phyloP scores from a whole-genome alignment of 2,797 vertebrate species.

The Eulemur albifrons region DNA sequence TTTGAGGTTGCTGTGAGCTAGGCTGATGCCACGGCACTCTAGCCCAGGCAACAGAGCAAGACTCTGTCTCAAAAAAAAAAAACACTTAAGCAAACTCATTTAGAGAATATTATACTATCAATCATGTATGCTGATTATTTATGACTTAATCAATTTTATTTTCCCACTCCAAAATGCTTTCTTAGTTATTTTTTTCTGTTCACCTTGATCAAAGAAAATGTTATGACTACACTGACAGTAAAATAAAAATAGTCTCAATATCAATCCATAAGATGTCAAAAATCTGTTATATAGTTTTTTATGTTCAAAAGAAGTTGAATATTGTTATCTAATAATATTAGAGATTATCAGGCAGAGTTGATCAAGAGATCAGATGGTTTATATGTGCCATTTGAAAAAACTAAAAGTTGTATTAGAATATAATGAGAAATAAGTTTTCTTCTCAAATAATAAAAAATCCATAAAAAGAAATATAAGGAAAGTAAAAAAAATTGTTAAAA shows the following conservation, averaged over 20 bases:
- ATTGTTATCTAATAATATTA: background rate
- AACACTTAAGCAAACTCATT: constrained; percentile 53
- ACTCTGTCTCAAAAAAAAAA: no score
- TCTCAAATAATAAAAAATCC: background rate
- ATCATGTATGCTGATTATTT: constrained; percentile 35
- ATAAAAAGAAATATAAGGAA: background rate
- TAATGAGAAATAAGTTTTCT: background rate
- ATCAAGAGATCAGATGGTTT: background rate
- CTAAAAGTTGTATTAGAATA: background rate
- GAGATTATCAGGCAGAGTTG: background rate
- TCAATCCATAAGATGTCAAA: background rate
- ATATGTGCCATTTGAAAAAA: background rate
- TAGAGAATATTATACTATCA: constrained; percentile 63
- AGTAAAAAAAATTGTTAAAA: background rate
- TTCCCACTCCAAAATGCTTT: background rate
- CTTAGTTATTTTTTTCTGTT: background rate
- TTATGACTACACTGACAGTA: background rate
- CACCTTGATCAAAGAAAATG: background rate
- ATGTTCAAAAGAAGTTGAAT: background rate
- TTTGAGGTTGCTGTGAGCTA: no score
- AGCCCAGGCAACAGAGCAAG: no score
- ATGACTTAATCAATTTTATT: constrained; percentile 54
- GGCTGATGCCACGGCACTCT: no score
- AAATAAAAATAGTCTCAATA: background rate
- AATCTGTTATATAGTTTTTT: background rate